Percentiles rank a stretch among this genome's conserved stretches.
These are phyloP conservation scores for Bactericera cockerelli DNA, from an alignment of 1,140 invertebrate species.

Conservation along the genomic window DNA sequence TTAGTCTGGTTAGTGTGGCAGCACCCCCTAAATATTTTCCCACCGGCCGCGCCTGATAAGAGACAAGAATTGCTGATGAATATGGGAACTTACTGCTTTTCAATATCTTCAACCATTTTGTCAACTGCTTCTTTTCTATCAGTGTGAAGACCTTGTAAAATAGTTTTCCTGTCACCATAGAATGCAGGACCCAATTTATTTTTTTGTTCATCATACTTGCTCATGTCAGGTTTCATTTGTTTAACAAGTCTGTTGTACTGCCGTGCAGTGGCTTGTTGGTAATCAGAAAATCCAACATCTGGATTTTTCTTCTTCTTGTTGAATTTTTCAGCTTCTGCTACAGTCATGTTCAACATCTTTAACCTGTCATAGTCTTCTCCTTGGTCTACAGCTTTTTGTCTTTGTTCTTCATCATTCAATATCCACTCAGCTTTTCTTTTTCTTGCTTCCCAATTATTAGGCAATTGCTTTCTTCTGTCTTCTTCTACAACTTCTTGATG, in stretches of 20 bases:
- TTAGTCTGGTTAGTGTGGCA: no score
- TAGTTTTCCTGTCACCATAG: slow-evolving; percentile 79
- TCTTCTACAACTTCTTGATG: slow-evolving; percentile 95
- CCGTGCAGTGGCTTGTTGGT: slow-evolving; percentile 69
- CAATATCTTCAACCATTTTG: slow-evolving; percentile 84
- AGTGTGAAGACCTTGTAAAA: slow-evolving; percentile 76
- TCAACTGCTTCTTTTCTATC: slow-evolving; percentile 81
- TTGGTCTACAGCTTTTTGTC: slow-evolving; percentile 48
- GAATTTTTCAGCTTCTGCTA: slow-evolving; percentile 75
- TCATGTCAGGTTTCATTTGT: slow-evolving; percentile 77
- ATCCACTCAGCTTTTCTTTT: slow-evolving; percentile 87
- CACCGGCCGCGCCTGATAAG: no score
- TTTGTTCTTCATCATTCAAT: slow-evolving; percentile 69
- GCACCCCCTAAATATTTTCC: no score
- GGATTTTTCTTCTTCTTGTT: slow-evolving; percentile 86
- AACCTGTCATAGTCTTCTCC: slow-evolving; percentile 84
- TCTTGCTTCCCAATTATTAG: slow-evolving; percentile 81
- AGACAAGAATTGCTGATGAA: no score
- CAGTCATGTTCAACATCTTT: slow-evolving; percentile 76
- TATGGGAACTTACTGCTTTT: slow-evolving; percentile 82
- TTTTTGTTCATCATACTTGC: slow-evolving; percentile 73
- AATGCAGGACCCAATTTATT: slow-evolving; percentile 80
- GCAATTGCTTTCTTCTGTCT: slow-evolving; percentile 80
- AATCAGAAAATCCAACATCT: slow-evolving; percentile 82
- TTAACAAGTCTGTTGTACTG: slow-evolving; percentile 84